phyloP scores from a whole-genome alignment of 2,888 invertebrate genomes.

The Seladonia tumulorum region DNA sequence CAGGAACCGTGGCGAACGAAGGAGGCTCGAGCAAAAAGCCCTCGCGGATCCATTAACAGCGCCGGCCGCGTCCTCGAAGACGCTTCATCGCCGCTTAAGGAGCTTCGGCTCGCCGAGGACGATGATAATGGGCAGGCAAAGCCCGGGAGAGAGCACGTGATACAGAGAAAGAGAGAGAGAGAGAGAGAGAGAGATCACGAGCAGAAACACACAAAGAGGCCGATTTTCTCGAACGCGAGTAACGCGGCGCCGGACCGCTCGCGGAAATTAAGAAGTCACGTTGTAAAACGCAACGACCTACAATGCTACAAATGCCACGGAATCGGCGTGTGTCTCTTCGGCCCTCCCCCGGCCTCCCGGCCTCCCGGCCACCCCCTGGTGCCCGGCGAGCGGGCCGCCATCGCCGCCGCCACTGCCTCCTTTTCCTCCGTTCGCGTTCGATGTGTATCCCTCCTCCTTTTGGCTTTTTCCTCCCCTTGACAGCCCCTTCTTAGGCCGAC shows the following conservation, averaged over 20 bases:
- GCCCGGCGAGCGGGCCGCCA: constrained; percentile 44
- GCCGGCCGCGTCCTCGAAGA: constrained; percentile 48
- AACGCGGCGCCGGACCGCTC: not conserved
- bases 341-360: constrained; percentile 52
- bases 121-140: not conserved
- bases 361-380: constrained; percentile 55
- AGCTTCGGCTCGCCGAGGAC: constrained; percentile 14
- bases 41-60: constrained; percentile 44
- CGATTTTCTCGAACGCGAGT: constrained; percentile 9
- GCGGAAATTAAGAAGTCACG: constrained; percentile 80
- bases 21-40: constrained; percentile 40
- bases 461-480: constrained; percentile 64
- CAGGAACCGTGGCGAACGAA: constrained; percentile 52
- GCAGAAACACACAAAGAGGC: not conserved
- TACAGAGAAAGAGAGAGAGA: not conserved
- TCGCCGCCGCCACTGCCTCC: constrained; percentile 55
- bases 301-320: constrained; percentile 80
- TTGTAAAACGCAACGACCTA: constrained; percentile 83
- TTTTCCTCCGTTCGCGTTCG: constrained; percentile 59
- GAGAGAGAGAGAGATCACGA: not conserved
- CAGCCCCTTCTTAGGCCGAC: constrained; percentile 72
- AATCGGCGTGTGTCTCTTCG: constrained; percentile 71
- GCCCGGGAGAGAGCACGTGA: not conserved
- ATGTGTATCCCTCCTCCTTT: constrained; percentile 62
- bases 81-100: constrained; percentile 57